Evolutionary conservation across 2,888 invertebrate genomes (phyloP).

Genomic region (Nemapogon koenigi): DNA sequence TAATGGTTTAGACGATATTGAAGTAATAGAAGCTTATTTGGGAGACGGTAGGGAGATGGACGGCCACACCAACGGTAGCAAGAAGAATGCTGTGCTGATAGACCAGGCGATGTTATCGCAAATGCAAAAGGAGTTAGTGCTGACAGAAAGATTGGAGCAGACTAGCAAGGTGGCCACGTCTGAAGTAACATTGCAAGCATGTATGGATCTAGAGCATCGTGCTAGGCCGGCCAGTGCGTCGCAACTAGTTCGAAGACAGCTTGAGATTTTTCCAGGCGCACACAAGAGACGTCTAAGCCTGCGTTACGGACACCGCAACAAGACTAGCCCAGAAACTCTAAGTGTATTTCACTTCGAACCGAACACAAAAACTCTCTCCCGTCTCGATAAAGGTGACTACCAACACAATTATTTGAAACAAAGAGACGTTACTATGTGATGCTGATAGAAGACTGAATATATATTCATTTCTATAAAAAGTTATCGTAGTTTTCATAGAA

Average conservation of each 20-base stretch:
- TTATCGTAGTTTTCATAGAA: no score
- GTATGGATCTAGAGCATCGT: constrained; percentile 18
- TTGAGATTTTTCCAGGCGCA: constrained; percentile 30
- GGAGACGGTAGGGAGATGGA: no score
- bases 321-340: constrained; percentile 43
- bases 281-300: constrained; percentile 42
- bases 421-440: constrained; percentile 4
- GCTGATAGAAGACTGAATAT: no score
- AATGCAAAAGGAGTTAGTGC: constrained; percentile 35
- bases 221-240: constrained; percentile 49
- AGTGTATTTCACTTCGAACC: constrained; percentile 45
- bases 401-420: constrained; percentile 26
- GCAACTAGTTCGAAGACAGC: constrained; percentile 38
- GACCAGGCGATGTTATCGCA: constrained; percentile 33
- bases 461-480: no score
- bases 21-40: no score
- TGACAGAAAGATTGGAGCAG: constrained; percentile 39
- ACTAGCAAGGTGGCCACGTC: constrained; percentile 24
- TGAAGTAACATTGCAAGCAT: constrained; percentile 25
- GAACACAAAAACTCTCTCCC: constrained; percentile 25
- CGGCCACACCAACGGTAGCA: no score
- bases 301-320: constrained; percentile 48
- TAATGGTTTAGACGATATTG: background rate
- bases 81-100: no score
- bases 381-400: constrained; percentile 50